Conservation (phyloP, 2,888 invertebrate species). For the Byasa hedistus region DNA sequence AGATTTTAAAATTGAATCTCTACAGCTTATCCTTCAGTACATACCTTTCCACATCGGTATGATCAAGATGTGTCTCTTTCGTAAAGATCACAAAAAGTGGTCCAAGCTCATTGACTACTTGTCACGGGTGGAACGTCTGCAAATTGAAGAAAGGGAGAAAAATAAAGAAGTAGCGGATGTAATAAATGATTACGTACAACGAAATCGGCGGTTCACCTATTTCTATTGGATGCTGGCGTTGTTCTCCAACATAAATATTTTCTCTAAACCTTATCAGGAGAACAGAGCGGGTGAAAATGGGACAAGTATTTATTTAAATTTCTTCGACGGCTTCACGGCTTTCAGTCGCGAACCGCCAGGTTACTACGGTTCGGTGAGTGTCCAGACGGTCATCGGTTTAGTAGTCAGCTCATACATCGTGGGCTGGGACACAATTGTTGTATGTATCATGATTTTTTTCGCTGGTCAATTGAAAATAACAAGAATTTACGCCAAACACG, state of each 20-base stretch:
- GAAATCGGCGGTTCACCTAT: constrained; percentile 51
- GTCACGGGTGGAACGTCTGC: constrained; percentile 47
- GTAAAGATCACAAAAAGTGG: constrained; percentile 51
- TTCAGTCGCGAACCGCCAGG: constrained; percentile 52
- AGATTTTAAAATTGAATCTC: constrained; percentile 40
- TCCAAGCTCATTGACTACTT: constrained; percentile 48
- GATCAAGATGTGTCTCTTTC: constrained; percentile 51
- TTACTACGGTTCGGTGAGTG: constrained; percentile 52
- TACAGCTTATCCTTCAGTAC: constrained; percentile 52
- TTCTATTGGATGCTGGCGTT: constrained; percentile 53
- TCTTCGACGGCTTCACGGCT: constrained; percentile 58
- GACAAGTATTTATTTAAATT: constrained; percentile 47
- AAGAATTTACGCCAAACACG: constrained; percentile 42
- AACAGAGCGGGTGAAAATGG: constrained; percentile 48
- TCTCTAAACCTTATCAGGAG: constrained; percentile 54
- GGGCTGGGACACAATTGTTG: constrained; percentile 57
- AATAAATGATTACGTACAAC: constrained; percentile 45
- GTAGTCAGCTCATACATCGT: constrained; percentile 53
- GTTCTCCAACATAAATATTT: constrained; percentile 53
- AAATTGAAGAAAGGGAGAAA: constrained; percentile 36
- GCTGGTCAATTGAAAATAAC: constrained; percentile 58
- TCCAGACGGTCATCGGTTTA: constrained; percentile 53
- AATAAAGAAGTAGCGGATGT: constrained; percentile 38
- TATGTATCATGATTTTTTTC: constrained; percentile 61
- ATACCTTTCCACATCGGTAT: constrained; percentile 62